Percentiles rank a stretch among this genome's conserved stretches.
Conservation (phyloP, 2,888 invertebrate genomes). For the Crepidodera aurea region DNA sequence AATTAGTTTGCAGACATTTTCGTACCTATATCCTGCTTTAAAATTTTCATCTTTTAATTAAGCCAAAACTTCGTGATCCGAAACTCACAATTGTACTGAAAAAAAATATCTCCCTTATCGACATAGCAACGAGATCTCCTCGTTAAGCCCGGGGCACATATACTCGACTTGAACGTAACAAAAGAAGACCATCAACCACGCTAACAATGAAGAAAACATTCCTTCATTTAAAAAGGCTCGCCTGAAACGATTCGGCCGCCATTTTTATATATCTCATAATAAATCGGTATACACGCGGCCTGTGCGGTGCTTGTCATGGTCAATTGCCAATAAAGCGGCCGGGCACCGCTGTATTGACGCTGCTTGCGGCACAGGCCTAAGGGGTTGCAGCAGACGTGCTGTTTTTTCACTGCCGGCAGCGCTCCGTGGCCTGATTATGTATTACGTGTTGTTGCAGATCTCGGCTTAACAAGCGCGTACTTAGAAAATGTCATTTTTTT, state of each 20-base stretch:
- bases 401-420: constrained; percentile 32
- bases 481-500: background rate
- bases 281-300: constrained; percentile 33
- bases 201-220: constrained; percentile 40
- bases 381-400: constrained; percentile 37
- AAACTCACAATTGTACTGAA: background rate
- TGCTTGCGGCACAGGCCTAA: constrained; percentile 23
- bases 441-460: constrained; percentile 2
- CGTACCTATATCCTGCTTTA: too few species aligned
- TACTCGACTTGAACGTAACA: constrained; percentile 18
- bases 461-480: background rate
- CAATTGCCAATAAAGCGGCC: constrained; percentile 40
- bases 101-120: constrained; percentile 9
- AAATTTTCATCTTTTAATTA: too few species aligned
- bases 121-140: background rate
- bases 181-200: constrained; percentile 35
- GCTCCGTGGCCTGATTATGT: background rate
- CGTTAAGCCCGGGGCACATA: constrained; percentile 2
- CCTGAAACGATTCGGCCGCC: constrained; percentile 35
- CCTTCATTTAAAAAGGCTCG: constrained; percentile 32
- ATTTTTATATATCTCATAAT: constrained; percentile 40
- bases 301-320: constrained; percentile 37
- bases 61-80: too few species aligned
- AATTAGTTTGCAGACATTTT: too few species aligned
- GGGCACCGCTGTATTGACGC: constrained; percentile 35